Evolutionary conservation across 2,797 vertebrate species (phyloP).

Genomic region (Falco columbarius): DNA sequence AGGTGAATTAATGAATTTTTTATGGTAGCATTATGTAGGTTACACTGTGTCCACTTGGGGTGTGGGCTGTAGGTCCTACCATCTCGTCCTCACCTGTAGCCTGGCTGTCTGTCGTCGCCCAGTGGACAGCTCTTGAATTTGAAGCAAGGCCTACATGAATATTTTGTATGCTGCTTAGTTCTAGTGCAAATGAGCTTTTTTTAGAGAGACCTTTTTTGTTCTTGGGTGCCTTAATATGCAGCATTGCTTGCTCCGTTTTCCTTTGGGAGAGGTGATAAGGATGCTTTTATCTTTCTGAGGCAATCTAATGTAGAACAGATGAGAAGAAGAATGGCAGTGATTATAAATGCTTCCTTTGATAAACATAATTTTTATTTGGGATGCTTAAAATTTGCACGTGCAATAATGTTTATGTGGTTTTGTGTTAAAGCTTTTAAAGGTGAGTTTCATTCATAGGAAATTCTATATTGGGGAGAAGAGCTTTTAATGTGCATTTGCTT

Average conservation of each 20-base stretch:
- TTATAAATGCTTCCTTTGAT: background rate
- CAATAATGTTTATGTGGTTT: background rate
- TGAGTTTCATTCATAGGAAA: background rate
- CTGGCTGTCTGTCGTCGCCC: accelerated
- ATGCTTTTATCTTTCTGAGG: background rate
- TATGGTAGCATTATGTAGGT: background rate
- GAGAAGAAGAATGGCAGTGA: background rate
- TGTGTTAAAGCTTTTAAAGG: background rate
- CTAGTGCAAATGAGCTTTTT: background rate
- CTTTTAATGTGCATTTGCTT: background rate
- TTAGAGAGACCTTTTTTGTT: background rate
- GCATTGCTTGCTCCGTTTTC: background rate
- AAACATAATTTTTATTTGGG: background rate
- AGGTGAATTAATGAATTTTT: background rate
- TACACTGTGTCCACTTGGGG: accelerated
- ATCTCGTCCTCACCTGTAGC: background rate
- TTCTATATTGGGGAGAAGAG: background rate
- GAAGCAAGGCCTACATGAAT: background rate
- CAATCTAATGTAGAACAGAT: background rate
- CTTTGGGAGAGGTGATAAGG: background rate
- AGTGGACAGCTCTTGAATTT: background rate
- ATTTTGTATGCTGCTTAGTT: background rate
- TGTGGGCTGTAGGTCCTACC: background rate
- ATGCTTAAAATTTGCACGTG: background rate
- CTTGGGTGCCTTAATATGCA: background rate